Evolutionary conservation across 2,113 vertebrate species (phyloP), one percentile per base, ranked within the genome.

Genomic region (Petroica traversi): DNA sequence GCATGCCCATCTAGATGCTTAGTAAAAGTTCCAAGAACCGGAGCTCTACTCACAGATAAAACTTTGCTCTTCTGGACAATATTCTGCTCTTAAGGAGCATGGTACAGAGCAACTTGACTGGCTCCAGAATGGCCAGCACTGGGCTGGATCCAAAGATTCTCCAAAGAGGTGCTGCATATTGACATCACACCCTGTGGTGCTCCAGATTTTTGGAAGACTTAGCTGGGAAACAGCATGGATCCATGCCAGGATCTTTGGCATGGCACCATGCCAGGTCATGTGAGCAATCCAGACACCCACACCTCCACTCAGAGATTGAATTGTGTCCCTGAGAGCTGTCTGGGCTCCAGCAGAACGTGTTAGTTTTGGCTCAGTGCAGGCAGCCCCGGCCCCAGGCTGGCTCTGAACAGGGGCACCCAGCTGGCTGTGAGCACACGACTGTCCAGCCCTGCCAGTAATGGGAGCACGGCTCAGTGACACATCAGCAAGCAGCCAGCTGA

Each of bases 391-490:
- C 68, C 25, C 38, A 36, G 51, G 59, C 57, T 73, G 64, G 59
- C 64, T 84, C 59, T 18, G 36, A 0, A 0, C 64, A 16, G 66
- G 49, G 57, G 36, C 81, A 48, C 63, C 48, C 81, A 72, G 57
- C 80, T 81, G 92, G 55, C 62, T 2, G 0, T 3, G 19, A 85
- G 62, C 48, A 15, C 26, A 28, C 5, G 24, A 5, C 45, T 6
- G 2, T 6, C 0, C 0, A 81, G 52, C 52, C 14, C 33, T 48
- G 19, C 55, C 81, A n/a, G 0, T 9, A 33, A 25, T 1, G 41
- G 85, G 6, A 84, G 26, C 40, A 51, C 0, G 0, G 69, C 57
- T 95, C 84, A 36, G 64, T 22, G 67, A 63, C 66, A 48, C 22
- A 25, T 18, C 36, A 79, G 40, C 7, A 0, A 22, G 63, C 80